Evolutionary conservation across 2,888 invertebrate genomes (phyloP).

Genomic region (Kryphioiulus occultus): DNA sequence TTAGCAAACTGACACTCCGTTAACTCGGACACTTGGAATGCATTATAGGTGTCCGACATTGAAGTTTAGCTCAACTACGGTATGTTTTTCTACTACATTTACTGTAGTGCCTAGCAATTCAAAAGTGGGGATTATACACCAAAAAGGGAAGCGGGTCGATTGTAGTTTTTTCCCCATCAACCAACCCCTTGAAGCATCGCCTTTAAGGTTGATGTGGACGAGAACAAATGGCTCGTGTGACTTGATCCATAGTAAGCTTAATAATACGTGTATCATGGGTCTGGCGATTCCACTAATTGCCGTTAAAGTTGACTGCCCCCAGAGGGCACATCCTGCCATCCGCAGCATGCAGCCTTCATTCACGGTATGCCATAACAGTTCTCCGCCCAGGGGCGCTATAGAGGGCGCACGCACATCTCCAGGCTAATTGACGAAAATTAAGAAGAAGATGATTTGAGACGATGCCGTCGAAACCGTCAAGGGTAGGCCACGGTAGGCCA

Average conservation of each 20-base stretch:
- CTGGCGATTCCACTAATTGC: constrained; percentile 20
- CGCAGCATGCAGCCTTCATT: neutral
- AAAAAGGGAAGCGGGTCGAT: neutral
- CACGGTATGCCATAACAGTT: neutral
- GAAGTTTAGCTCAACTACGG: too few species aligned
- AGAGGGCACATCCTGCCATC: constrained; percentile 35
- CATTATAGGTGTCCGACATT: too few species aligned
- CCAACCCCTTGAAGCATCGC: constrained; percentile 10
- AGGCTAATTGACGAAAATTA: neutral
- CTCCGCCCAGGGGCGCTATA: neutral
- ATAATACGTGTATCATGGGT: neutral
- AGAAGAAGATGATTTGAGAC: neutral
- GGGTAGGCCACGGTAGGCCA: neutral
- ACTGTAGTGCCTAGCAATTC: too few species aligned
- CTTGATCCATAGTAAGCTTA: constrained; percentile 24
- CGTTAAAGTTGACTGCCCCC: constrained; percentile 6
- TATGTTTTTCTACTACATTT: too few species aligned
- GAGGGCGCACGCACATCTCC: neutral
- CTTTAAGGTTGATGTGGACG: neutral
- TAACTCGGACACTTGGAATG: too few species aligned
- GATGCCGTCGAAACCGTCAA: neutral
- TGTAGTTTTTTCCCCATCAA: neutral
- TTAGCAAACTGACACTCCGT: too few species aligned
- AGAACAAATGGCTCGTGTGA: constrained; percentile 1
- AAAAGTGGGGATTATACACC: neutral